Conservation (phyloP, 1,140 invertebrate genomes). For the Temnothorax curvispinosus region DNA sequence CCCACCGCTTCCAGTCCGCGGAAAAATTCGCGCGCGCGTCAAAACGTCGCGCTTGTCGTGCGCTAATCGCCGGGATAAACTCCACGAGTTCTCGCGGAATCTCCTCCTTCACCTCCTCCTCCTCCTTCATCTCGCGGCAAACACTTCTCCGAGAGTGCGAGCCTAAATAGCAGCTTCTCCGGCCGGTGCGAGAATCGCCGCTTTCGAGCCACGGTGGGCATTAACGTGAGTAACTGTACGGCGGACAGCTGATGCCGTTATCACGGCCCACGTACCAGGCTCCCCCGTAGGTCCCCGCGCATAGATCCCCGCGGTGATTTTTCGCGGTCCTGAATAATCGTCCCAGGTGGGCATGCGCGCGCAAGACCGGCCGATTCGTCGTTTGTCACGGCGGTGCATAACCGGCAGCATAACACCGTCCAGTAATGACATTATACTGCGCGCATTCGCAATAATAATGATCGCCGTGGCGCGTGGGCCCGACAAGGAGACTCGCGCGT, state of each 20-base stretch:
- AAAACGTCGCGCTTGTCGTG: conserved; percentile 56
- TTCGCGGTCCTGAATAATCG: conserved; percentile 59
- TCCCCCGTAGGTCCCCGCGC: conserved; percentile 22
- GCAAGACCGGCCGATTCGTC: conserved; percentile 55
- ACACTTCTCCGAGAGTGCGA: conserved; percentile 13
- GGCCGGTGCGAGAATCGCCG: conserved; percentile 38
- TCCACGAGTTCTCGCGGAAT: conserved; percentile 23
- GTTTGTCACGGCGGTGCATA: conserved; percentile 70
- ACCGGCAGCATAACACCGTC: conserved; percentile 56
- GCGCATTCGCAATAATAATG: conserved; percentile 73
- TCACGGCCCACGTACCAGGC: conserved; percentile 59
- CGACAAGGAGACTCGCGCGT: conserved; percentile 51
- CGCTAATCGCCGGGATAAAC: conserved; percentile 57
- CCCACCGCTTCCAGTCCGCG: conserved; percentile 25
- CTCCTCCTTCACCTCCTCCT: background rate
- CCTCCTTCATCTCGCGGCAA: background rate
- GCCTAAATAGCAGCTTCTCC: conserved; percentile 58
- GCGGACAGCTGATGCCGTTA: conserved; percentile 65
- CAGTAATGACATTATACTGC: conserved; percentile 75
- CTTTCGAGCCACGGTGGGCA: conserved; percentile 48
- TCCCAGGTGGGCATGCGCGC: conserved; percentile 57
- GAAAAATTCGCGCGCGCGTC: conserved; percentile 47
- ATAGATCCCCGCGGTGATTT: conserved; percentile 32
- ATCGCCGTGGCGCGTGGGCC: conserved; percentile 74
- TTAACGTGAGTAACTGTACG: conserved; percentile 68